These are phyloP conservation scores for Hystrix cristata DNA, from an alignment of 2,113 vertebrate genomes.

Conservation along the genomic window DNA sequence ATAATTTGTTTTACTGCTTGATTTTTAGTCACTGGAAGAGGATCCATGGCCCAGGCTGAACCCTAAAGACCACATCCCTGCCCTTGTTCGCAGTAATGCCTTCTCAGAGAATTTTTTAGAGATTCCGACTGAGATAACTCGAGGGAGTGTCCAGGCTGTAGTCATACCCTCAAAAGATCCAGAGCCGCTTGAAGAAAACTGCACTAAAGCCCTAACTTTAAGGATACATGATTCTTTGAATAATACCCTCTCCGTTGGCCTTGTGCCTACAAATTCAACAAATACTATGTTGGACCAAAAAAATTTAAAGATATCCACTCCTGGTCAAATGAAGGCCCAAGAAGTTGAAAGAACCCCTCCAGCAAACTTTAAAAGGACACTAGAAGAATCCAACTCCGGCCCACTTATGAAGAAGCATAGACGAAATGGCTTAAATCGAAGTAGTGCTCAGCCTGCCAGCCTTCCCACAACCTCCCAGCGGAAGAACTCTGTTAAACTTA, in stretches of 20 bases:
- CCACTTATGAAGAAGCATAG: constrained; percentile 88
- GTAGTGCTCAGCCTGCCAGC: constrained; percentile 70
- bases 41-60: constrained; percentile 88
- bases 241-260: constrained; percentile 82
- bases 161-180: constrained; percentile 79
- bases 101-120: constrained; percentile 86
- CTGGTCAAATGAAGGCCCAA: constrained; percentile 85
- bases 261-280: constrained; percentile 86
- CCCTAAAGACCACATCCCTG: constrained; percentile 87
- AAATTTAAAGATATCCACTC: constrained; percentile 82
- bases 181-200: constrained; percentile 85
- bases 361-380: constrained; percentile 89
- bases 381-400: constrained; percentile 90
- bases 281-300: constrained; percentile 87
- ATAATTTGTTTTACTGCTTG: constrained; percentile 58
- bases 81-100: constrained; percentile 85
- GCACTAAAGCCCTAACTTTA: constrained; percentile 84
- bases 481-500: constrained; percentile 82
- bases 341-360: constrained; percentile 87
- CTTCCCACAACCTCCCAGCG: constrained; percentile 81
- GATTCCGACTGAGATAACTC: constrained; percentile 84
- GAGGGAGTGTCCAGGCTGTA: constrained; percentile 80
- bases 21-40: constrained; percentile 87
- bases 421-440: constrained; percentile 82
- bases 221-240: constrained; percentile 87